Base-by-base conservation (phyloP, 2,113 vertebrate genomes). In the Thomomys bottae region DNA sequence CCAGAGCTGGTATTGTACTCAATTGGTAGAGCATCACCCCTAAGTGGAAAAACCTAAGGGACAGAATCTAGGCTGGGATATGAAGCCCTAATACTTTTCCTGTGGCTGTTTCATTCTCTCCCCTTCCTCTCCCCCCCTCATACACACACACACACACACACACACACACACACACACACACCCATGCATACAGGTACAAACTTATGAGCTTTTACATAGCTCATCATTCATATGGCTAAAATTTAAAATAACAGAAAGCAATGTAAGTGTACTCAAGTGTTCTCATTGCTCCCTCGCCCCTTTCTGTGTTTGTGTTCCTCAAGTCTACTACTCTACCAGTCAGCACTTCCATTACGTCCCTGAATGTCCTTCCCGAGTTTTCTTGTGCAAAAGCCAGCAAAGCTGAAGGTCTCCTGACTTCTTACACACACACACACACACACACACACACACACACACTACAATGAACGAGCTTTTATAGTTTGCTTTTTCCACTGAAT, bases 401-500 rank as follows among this genome's bases (percentile, higher is more conserved):
- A 81, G 66, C 15, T 32, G 38, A 83, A 84, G 73, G 28, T 63
- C 86, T 89, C 21, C 34, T 7, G 11, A 70, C 82, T 67, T 85
- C n/a, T 70, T 45, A 11, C 18, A 78, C 45, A 20, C 23, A 34
- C 15, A 38, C 36, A 81, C 10, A 40, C 10, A n/a, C 36, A 84
- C 20, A 40, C 11, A 11, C 21, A 78, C 45, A 54, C 49, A 54
- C 49, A 54, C 49, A 54, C 49, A 54, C 6, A 15, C 14, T 54
- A 54, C 49, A 12, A 54, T 17, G 49, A 54, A 23, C 3, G 57
- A 28, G 34, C 28, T 76, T 81, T 77, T 38, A 40, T 23, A 23
- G 23, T 87, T 83, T 77, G 67, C 3, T 67, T 90, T 95, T 93
- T 84, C 61, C 5, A 21, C 12, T 68, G n/a, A n/a, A n/a, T 94